These are phyloP conservation scores for Eueremaeus valkanovi DNA, from an alignment of 2,888 invertebrate species.

Conservation along the genomic window DNA sequence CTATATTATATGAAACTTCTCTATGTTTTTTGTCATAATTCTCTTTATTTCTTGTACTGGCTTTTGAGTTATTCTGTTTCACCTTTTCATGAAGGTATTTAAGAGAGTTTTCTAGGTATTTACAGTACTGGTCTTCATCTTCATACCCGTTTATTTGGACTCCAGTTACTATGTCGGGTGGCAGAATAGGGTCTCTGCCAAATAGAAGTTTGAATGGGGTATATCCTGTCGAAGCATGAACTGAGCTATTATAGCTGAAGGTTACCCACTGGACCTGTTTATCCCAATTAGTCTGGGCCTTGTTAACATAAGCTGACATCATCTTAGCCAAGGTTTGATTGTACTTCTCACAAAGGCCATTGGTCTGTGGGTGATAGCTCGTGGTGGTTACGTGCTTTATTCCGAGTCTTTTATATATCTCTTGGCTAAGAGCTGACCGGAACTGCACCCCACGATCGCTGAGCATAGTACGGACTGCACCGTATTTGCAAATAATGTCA, in stretches of 20 bases:
- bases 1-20: conserved; percentile 10
- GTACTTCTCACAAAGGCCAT: conserved; percentile 38
- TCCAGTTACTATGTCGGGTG: not conserved
- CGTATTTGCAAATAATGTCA: too few species aligned
- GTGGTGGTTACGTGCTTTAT: conserved; percentile 30
- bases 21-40: conserved; percentile 4
- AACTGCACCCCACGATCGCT: not conserved
- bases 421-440: not conserved
- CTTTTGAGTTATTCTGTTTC: not conserved
- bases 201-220: not conserved
- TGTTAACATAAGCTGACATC: conserved; percentile 35
- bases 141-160: not conserved
- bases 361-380: conserved; percentile 40
- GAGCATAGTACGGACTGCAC: not conserved
- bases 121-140: not conserved
- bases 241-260: not conserved
- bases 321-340: conserved; percentile 37
- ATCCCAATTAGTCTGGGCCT: conserved; percentile 39
- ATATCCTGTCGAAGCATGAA: not conserved
- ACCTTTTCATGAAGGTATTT: not conserved
- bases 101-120: not conserved
- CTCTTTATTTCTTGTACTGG: not conserved
- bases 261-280: not conserved
- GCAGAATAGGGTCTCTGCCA: not conserved
- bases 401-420: not conserved